Evolutionary conservation across 2,797 vertebrate species (phyloP), one percentile per base, ranked within the genome.

Genomic region (Sebastes alutus): DNA sequence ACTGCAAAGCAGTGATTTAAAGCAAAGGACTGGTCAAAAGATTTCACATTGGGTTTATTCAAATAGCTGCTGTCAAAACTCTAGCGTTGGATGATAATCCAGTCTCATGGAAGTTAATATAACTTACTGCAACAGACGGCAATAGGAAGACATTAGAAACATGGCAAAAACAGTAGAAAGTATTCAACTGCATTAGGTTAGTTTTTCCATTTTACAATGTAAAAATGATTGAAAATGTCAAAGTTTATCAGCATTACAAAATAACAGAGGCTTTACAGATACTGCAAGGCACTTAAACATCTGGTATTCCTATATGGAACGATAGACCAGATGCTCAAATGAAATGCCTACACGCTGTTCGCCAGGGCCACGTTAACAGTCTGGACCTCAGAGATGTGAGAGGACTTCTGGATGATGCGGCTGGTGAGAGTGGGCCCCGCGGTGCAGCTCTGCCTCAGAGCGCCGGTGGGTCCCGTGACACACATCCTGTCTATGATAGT

Each of bases 341-440:
- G 33, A 59, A 61, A 75, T 65, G 81, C 65, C 89, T 94, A 93
- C 77, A 92, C 79, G 2, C 87, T 85, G 82, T 96, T 96, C 56
- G 92, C 89, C 93, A 97, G 93, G 20, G 96, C 95, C 88, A 97
- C 95, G 94, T 97, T 97, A 89, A 98, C 97, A 65, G 97, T 99
- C 96, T 98, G 97, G 87, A 98, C 96, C 95, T 99, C 98, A 29
- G 97, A 97, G 96, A 99, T 99, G 84, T 99, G 98, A 61, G 97
- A 99, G 3, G 98, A 98, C 93, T 97, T 98, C 94, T 98, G 98
- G 92, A 99, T 98, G 95, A 98, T 98, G 91, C 97, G 97, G 93
- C 96, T 98, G 87, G 97, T 97, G 1, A 97, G 97, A 58, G 90
- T 16, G 67, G 93, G 78, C 70, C 81, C 77, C 0, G 27, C 9